Evolutionary conservation across 2,888 invertebrate genomes (phyloP), one percentile per base, ranked within the genome.

Genomic region (Tanypteryx hageni): DNA sequence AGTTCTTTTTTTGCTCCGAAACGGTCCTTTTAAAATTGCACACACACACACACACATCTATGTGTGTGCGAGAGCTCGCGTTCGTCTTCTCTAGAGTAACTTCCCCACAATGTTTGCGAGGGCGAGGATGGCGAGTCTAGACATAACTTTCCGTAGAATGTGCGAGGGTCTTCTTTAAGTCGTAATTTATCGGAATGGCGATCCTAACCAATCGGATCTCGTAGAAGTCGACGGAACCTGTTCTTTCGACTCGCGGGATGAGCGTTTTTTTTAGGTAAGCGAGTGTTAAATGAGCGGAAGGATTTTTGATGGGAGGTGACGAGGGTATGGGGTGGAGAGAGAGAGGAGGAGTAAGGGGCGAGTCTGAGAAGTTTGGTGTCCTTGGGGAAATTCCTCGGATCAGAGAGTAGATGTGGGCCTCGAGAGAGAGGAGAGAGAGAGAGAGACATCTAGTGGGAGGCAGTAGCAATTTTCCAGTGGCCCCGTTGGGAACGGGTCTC

Each of bases 391-490:
- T 86, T 59, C 59, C 27, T 86, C 27, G 59, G 86, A 59, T 86
- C 86, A 27, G 27, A 59, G 61, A 59, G 86, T n/a, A 57, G 57
- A 57, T 85, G 85, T 57, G 59, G 16, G 86, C 13, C 11, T 16
- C 22, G 59, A 22, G 61, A 86, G 86, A 57, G n/a, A 84, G 57
- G 59, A 57, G 59, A n/a, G n/a, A n/a, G 59, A 18, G 11, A 58
- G 84, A 85, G 86, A 86, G 86, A 59, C 86, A 86, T 31, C 86
- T 86, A 61, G 59, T 56, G 27, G 59, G 86, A 86, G 86, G 86
- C 22, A 18, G 59, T 58, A 86, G 86, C 86, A 86, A 86, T 86
- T 86, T 82, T 86, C 59, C 59, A 86, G 86, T 89, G 61, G 89
- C 89, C 44, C 89, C 89, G 27, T 22, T 31, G 64, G 89, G 61